phyloP scores from a whole-genome alignment of 1,140 invertebrate species.

The Spodoptera frugiperda region DNA sequence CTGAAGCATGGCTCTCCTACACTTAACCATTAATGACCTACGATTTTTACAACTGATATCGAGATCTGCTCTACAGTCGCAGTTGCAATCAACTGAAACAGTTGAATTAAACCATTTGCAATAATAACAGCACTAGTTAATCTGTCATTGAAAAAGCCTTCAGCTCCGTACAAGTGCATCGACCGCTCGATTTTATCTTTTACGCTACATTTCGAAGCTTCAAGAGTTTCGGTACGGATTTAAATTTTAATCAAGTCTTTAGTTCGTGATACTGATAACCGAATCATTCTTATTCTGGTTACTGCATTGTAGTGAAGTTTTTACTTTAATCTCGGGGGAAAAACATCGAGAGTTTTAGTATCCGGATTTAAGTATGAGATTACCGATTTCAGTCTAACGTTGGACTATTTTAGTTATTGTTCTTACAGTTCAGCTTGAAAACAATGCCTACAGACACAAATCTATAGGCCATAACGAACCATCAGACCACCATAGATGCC shows the following conservation, averaged over 20 bases:
- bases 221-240: constrained; percentile 78
- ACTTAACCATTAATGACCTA: too few species aligned
- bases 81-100: background rate
- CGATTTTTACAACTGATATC: too few species aligned
- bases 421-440: too few species aligned
- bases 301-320: constrained; percentile 11
- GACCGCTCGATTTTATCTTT: constrained; percentile 78
- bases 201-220: constrained; percentile 77
- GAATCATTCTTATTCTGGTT: constrained; percentile 1
- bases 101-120: background rate
- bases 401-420: too few species aligned
- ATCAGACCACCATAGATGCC: too few species aligned
- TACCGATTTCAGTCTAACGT: too few species aligned
- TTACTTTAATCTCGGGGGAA: background rate
- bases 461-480: too few species aligned
- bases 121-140: background rate
- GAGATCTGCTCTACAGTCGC: too few species aligned
- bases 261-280: constrained; percentile 59
- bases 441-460: too few species aligned
- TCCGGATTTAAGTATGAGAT: too few species aligned
- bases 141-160: constrained; percentile 1
- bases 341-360: too few species aligned
- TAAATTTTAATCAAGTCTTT: constrained; percentile 71
- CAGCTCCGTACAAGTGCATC: constrained; percentile 60
- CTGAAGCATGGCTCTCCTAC: too few species aligned